Base-by-base conservation (phyloP, 2,797 vertebrate species). In the Thaleichthys pacificus region DNA sequence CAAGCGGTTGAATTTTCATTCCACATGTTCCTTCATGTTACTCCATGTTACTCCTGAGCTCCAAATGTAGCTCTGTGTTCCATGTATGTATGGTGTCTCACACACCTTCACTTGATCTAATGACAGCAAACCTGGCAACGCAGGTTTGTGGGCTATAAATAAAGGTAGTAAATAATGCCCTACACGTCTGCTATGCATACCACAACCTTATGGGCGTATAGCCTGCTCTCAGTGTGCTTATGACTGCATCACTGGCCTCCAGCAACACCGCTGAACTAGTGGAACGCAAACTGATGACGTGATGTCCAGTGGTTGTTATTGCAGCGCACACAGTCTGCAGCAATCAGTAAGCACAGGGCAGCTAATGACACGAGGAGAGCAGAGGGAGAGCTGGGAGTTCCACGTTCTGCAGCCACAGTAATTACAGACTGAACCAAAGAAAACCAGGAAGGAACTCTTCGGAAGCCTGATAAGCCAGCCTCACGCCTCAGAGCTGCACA, bases 381-480 rank as follows among this genome's bases (percentile, higher is more conserved):
- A 80, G 73, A 80, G 80, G 82, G 85, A 89, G 82, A 84, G 85
- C 89, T 90, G 87, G 88, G 87, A 92, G 90, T 86, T 72, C 76
- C 76, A 82, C 14, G 12, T 47, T 60, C 76, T 84, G 64, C 4
- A 71, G 74, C 66, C 64, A 74, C 83, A 77, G 85, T 91, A 92
- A 93, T 94, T 91, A 90, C 86, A 84, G 74, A 77, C 61, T 62
- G 73, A 77, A 81, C 80, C 79, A 88, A 91, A 90, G 89, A 87
- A 93, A 92, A 91, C 88, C 91, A 93, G 93, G 93, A 94, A 93
- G 91, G 91, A 93, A 93, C 90, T 47, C 42, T 47, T 11, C 9
- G 42, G 42, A 47, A 47, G 71, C 61, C 83, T 82, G 90, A 94
- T 93, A 93, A 92, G 91, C 82, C 84, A 83, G 77, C 85, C 74